These are phyloP conservation scores for Leptarthrus brevirostris DNA, from an alignment of 2,888 invertebrate genomes.

Conservation along the genomic window DNA sequence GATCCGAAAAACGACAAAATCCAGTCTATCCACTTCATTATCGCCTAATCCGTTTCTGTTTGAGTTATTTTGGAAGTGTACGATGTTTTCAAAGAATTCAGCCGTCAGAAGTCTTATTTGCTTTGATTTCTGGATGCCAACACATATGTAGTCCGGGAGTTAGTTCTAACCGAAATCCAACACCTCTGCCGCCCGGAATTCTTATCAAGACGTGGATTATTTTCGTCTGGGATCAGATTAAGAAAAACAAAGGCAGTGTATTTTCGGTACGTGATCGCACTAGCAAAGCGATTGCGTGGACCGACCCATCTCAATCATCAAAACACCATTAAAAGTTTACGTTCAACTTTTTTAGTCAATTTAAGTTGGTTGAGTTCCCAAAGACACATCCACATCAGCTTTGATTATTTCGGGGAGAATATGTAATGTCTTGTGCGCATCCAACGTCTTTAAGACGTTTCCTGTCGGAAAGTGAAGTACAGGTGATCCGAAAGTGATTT, in stretches of 20 bases:
- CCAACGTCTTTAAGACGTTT: too few relatives aligned
- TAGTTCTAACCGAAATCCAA: not conserved
- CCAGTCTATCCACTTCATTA: constrained; percentile 34
- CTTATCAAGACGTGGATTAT: constrained; percentile 14
- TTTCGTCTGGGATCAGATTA: constrained; percentile 16
- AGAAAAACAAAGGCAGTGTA: constrained; percentile 22
- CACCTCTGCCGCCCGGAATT: constrained; percentile 8
- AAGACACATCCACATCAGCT: too few relatives aligned
- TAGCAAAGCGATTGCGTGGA: constrained; percentile 4
- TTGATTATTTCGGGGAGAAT: too few relatives aligned
- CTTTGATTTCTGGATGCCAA: not conserved
- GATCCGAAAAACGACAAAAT: not conserved
- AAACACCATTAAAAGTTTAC: constrained; percentile 26
- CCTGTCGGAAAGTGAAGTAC: too few relatives aligned
- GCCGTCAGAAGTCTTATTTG: constrained; percentile 10
- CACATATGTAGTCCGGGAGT: not conserved
- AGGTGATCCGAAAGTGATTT: too few relatives aligned
- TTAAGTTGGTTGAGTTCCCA: too few relatives aligned
- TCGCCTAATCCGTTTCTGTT: constrained; percentile 31
- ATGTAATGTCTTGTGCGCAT: too few relatives aligned
- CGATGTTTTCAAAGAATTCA: constrained; percentile 27
- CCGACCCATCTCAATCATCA: constrained; percentile 22
- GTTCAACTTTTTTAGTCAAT: not conserved
- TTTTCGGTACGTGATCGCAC: constrained; percentile 25
- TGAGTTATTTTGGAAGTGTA: constrained; percentile 28